Conservation (phyloP, 2,113 vertebrate genomes). For the Rhipidura dahli region DNA sequence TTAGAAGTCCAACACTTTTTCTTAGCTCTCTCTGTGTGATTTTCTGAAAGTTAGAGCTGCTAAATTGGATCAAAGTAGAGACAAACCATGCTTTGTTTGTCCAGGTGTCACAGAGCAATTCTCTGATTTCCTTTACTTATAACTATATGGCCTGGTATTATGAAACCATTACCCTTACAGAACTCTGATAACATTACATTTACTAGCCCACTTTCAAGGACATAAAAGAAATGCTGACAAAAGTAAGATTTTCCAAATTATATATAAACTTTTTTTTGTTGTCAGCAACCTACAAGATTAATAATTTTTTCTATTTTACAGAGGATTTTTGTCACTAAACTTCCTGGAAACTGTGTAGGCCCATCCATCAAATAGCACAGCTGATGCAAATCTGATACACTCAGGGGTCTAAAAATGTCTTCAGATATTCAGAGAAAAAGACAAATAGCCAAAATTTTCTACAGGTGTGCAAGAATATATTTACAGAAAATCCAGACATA, state of each 20-base stretch:
- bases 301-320: neutral
- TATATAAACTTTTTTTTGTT: neutral
- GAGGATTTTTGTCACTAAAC: neutral
- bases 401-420: neutral
- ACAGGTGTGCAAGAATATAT: neutral
- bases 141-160: neutral
- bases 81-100: neutral
- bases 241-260: neutral
- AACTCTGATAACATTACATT: neutral
- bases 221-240: neutral
- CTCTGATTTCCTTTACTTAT: neutral
- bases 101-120: neutral
- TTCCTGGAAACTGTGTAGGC: neutral
- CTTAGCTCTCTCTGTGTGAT: neutral
- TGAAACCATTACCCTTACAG: neutral
- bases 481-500: neutral
- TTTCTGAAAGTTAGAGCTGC: neutral
- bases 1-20: neutral
- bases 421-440: neutral
- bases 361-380: neutral
- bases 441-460: neutral
- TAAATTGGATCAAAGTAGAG: neutral
- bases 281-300: neutral
- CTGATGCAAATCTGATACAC: neutral
- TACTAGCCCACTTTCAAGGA: neutral